Conservation (phyloP, 1,140 invertebrate genomes). For the Chrysoperla carnea region DNA sequence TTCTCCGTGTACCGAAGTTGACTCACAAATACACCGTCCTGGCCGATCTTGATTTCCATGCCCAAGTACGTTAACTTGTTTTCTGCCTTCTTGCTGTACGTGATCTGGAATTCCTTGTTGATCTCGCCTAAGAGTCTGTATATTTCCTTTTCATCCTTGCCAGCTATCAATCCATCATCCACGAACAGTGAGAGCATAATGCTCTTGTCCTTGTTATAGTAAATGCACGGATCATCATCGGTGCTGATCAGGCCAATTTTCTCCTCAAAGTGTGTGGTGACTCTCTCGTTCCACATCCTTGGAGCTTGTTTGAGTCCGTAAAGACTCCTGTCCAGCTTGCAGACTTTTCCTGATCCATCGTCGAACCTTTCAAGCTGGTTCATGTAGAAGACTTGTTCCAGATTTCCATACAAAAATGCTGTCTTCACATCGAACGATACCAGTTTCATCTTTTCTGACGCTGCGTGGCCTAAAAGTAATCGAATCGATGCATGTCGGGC, state of each 20-base stretch:
- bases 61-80: conserved; percentile 1
- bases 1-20: conserved; percentile 3
- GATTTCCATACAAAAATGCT: conserved; percentile 13
- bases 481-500: neutral
- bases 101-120: conserved; percentile 2
- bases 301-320: neutral
- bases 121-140: neutral
- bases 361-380: conserved; percentile 10
- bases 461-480: neutral
- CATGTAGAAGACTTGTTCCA: conserved; percentile 15
- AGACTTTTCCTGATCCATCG: conserved; percentile 1
- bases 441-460: conserved; percentile 5
- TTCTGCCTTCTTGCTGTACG: neutral
- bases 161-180: conserved; percentile 9
- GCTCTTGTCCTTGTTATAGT: neutral
- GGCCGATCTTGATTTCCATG: neutral
- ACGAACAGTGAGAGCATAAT: conserved; percentile 9
- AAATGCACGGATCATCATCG: neutral
- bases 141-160: conserved; percentile 2
- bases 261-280: neutral
- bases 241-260: neutral
- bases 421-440: conserved; percentile 17
- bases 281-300: neutral
- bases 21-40: neutral
- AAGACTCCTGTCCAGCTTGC: neutral